Conservation (phyloP, 2,113 vertebrate genomes). For the Scomber colias region DNA sequence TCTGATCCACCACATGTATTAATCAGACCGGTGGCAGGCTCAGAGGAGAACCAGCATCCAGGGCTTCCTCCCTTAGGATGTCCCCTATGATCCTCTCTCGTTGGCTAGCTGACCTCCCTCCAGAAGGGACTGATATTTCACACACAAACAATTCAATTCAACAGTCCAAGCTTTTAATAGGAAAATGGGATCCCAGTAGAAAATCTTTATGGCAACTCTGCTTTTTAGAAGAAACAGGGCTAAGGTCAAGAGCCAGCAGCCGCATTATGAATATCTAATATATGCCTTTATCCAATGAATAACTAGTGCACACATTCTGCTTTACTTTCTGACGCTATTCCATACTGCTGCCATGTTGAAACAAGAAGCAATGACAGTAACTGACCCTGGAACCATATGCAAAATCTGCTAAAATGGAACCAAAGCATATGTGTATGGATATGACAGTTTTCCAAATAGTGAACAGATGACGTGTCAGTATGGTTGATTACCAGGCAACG, state of each 20-base stretch:
- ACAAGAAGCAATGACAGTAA: slow-evolving; percentile 1
- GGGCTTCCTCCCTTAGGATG: slow-evolving; percentile 35
- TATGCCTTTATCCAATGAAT: slow-evolving; percentile 5
- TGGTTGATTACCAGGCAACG: slow-evolving; percentile 46
- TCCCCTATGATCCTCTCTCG: slow-evolving; percentile 43
- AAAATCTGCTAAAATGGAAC: slow-evolving; percentile 4
- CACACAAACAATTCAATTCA: neutral
- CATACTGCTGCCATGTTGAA: neutral
- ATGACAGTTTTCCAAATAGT: slow-evolving; percentile 2
- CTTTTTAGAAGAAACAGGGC: slow-evolving; percentile 23
- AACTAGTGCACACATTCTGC: neutral
- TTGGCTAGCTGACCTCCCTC: slow-evolving; percentile 34
- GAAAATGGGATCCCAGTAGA: slow-evolving; percentile 26
- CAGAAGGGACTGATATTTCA: slow-evolving; percentile 12
- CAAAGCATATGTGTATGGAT: neutral
- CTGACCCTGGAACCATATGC: neutral
- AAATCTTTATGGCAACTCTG: neutral
- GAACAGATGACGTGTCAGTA: neutral
- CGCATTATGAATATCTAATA: slow-evolving; percentile 23
- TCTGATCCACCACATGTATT: slow-evolving; percentile 56
- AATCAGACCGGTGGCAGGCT: slow-evolving; percentile 49
- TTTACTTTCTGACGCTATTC: neutral
- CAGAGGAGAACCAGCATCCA: slow-evolving; percentile 26
- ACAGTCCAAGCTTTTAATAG: slow-evolving; percentile 7
- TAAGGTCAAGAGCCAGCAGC: slow-evolving; percentile 10